Base-by-base conservation (phyloP, 2,888 invertebrate species). In the Dryococelus australis region DNA sequence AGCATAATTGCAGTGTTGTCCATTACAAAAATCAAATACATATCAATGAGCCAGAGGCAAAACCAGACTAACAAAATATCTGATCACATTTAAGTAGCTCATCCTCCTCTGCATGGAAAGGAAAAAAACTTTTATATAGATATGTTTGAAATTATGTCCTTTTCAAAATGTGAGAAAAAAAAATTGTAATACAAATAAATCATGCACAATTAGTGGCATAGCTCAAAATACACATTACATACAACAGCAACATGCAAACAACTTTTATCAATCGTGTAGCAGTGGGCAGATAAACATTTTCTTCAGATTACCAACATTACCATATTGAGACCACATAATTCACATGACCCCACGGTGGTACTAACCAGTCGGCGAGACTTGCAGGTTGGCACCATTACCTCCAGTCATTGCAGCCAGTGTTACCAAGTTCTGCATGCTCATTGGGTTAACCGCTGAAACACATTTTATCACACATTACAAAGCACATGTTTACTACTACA, bases 391-490 rank as follows among this genome's bases (percentile, higher is more conserved):
- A 89, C 91, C 92, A 89, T 92, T 93, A 89, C 92, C 93, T 89
- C 92, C 92, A 90, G 96, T 95, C 94, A 97, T 97, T 85, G 97
- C 96, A 87, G 98, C 97, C 90, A 98, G 94, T 87, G 98, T 97
- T 91, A 98, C 97, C 92, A 98, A 93, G 93, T 98, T 98, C 94
- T 98, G 98, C 93, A 98, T 96, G 28, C 88, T 88, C 89, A 89
- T 89, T 87, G 97, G 96, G 89, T 92, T 92, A 86, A 92, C 91
- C 89, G 90, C 91, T 91, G 88, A 35, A 88, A 88, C 86, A 88
- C 88, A 87, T 84, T 65, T 65, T 6, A 20, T 20, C 65, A 85
- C 35, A 86, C 43, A 79, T 86, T 86, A 87, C 88, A 87, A 35
- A 35, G 35, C 35, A 1, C 35, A 35, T 3, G 35, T 35, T 35